Conservation (phyloP, 2,888 invertebrate genomes). For the Ectropis crepuscularia region DNA sequence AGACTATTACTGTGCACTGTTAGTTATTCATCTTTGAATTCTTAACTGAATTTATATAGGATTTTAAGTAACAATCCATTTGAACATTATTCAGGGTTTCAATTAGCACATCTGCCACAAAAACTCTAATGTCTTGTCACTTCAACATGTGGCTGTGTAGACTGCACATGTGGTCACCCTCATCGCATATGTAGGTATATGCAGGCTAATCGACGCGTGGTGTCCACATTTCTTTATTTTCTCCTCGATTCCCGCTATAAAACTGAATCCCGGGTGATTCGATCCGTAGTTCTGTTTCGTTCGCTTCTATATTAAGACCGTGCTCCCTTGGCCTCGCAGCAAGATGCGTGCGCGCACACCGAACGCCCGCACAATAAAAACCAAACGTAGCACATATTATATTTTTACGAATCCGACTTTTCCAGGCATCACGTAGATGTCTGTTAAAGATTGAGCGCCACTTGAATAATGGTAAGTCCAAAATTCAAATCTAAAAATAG, state of each 20-base stretch:
- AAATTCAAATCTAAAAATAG: conserved; percentile 39
- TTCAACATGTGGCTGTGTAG: not conserved
- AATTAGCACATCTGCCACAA: too few species aligned
- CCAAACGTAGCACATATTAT: conserved; percentile 81
- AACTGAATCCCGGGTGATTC: conserved; percentile 67
- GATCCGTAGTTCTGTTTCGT: conserved; percentile 65
- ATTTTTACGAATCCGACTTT: conserved; percentile 75
- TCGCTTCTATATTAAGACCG: conserved; percentile 81
- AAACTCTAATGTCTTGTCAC: too few species aligned
- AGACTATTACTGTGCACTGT: too few species aligned
- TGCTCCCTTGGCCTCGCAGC: conserved; percentile 70
- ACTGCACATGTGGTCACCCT: conserved; percentile 6
- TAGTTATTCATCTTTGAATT: too few species aligned
- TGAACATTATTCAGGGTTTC: too few species aligned
- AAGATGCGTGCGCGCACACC: conserved; percentile 74
- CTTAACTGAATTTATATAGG: too few species aligned
- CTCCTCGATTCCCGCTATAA: conserved; percentile 58
- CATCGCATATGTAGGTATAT: conserved; percentile 46
- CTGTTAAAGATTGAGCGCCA: conserved; percentile 26
- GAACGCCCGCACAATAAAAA: conserved; percentile 68
- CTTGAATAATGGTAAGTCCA: conserved; percentile 53
- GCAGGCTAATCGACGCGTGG: conserved; percentile 40
- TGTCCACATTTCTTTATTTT: conserved; percentile 49
- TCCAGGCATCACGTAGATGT: conserved; percentile 56
- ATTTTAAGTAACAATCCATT: too few species aligned